Percentiles rank a stretch among this genome's conserved stretches.
phyloP scores from a whole-genome alignment of 2,797 vertebrate species.

The Heliangelus exortis region DNA sequence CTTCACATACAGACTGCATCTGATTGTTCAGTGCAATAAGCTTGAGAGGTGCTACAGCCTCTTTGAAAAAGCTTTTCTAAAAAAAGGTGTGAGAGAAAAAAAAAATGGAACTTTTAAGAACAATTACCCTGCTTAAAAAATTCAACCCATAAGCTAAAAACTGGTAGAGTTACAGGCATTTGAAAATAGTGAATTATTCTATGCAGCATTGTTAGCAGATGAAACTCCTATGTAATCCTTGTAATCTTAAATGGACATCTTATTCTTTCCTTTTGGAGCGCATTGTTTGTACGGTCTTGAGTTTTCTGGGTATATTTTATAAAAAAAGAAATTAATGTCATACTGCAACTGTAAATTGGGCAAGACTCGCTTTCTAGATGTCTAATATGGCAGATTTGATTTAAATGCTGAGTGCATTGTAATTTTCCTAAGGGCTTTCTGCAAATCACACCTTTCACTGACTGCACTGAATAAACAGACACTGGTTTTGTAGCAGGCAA shows the following conservation, averaged over 20 bases:
- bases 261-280: neutral
- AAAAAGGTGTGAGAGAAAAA: neutral
- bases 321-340: neutral
- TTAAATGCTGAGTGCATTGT: neutral
- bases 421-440: neutral
- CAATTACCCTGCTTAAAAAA: neutral
- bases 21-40: neutral
- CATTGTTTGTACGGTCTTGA: neutral
- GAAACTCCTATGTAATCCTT: neutral
- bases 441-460: constrained; percentile 24
- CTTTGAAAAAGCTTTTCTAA: neutral
- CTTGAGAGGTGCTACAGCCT: neutral
- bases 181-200: neutral
- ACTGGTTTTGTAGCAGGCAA: neutral
- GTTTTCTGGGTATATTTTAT: neutral
- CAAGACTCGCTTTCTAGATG: neutral
- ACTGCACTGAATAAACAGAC: constrained; percentile 12
- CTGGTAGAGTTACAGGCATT: neutral
- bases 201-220: too few relatives aligned
- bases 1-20: neutral
- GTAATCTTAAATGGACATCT: neutral
- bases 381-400: neutral
- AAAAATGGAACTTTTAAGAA: neutral
- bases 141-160: neutral
- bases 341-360: neutral